phyloP scores from a whole-genome alignment of 2,113 vertebrate species.

The Tonatia bakeri region DNA sequence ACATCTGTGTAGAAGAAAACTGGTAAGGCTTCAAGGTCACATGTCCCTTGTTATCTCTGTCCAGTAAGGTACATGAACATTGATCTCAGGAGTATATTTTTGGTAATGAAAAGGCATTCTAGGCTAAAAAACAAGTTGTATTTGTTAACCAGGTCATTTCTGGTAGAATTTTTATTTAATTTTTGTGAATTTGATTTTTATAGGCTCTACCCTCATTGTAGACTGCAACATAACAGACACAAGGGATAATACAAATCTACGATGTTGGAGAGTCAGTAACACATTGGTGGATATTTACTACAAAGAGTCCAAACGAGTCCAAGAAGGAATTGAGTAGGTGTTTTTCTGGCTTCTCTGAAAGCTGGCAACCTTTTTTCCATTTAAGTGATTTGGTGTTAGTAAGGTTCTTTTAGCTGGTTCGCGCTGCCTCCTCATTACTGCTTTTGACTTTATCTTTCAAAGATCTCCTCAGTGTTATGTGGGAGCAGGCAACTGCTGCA shows the following conservation, averaged over 20 bases:
- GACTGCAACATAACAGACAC: constrained; percentile 66
- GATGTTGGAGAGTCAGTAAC: constrained; percentile 53
- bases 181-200: background rate
- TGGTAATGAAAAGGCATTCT: background rate
- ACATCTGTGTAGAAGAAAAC: background rate
- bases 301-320: background rate
- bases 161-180: background rate
- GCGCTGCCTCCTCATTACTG: fast-evolving
- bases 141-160: background rate
- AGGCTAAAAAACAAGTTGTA: background rate
- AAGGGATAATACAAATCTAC: constrained; percentile 43
- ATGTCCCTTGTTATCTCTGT: background rate
- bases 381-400: background rate
- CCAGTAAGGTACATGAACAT: background rate
- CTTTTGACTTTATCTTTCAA: background rate
- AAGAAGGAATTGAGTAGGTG: constrained; percentile 68
- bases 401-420: background rate
- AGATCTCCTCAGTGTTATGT: background rate
- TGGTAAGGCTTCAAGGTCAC: background rate
- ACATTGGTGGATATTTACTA: constrained; percentile 58
- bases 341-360: background rate
- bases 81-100: background rate
- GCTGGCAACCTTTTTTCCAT: background rate
- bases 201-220: constrained; percentile 57
- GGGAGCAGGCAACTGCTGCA: background rate